A percentile compares a stretch with the other conserved stretches of the same genome.
Evolutionary conservation across 2,797 vertebrate genomes (phyloP).

Genomic region (Momotus momota): DNA sequence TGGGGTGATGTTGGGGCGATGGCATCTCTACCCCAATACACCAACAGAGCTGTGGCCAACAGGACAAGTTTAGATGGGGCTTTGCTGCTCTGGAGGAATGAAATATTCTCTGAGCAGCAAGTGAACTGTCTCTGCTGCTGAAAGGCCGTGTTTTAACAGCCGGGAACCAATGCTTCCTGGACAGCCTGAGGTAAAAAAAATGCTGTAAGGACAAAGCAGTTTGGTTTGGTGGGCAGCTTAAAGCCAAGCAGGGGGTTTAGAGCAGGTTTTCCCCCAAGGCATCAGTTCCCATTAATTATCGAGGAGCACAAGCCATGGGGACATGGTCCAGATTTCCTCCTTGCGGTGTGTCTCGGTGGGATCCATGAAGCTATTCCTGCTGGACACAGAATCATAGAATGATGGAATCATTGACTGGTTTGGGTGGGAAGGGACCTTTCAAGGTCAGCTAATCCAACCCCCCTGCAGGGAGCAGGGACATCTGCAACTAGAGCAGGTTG

Average conservation of each 20-base stretch:
- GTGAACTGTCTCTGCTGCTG: neutral
- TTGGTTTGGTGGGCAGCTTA: neutral
- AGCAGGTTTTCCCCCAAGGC: neutral
- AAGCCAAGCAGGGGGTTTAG: neutral
- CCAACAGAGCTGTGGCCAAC: rapidly evolving
- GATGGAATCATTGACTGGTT: neutral
- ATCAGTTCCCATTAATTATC: neutral
- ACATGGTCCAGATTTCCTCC: neutral
- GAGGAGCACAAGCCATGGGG: neutral
- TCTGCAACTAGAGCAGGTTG: neutral
- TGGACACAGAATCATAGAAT: neutral
- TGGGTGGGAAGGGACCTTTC: neutral
- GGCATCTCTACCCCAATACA: neutral
- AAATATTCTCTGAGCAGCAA: neutral
- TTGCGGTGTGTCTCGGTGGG: rapidly evolving
- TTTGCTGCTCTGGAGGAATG: neutral
- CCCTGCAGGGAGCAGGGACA: neutral
- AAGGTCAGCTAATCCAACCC: neutral
- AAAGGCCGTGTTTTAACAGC: neutral
- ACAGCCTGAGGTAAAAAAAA: neutral
- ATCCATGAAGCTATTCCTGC: neutral
- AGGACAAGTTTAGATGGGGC: neutral
- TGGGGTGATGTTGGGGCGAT: neutral
- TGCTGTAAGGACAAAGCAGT: neutral
- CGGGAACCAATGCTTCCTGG: rapidly evolving